Evolutionary conservation across 2,113 vertebrate species (phyloP), one percentile per base, ranked within the genome.

Genomic region (Phasianus colchicus): DNA sequence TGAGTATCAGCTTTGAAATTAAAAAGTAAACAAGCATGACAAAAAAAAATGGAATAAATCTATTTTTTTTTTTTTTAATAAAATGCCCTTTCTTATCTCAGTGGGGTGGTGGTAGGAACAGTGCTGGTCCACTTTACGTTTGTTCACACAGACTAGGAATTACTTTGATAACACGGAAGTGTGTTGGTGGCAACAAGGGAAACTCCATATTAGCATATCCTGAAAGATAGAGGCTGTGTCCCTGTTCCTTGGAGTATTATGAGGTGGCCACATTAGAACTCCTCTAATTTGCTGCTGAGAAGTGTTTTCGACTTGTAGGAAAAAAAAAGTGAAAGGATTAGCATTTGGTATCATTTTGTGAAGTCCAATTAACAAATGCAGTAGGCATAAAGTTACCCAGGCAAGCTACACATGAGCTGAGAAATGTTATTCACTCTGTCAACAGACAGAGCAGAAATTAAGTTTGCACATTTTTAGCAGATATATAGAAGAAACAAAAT

Each of bases 341-440:
- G 21, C 55, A 63, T 29, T 79, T 25, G 57, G 22, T n/a, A 11
- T 34, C 61, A 9, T 63, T 48, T 77, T 60, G 14, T 55, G 10
- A 79, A 91, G 42, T 48, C 63, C 42, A 64, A 64, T 66, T 83
- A 90, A 83, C 34, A 89, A 69, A 64, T 55, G 64, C 8, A 74
- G 30, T 6, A 42, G 11, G 13, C 19, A 30, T 3, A 85, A 60
- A 87, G 48, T 71, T 66, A 79, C 38, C 40, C 32, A 67, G 1
- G 1, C 47, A 79, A 92, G 48, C 45, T 63, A 58, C 22, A 61
- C 48, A 25, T 0, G 4, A 85, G 40, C 58, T 83, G 18, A 76
- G 27, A 69, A 76, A 27, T 24, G 38, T 66, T 48, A 47, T 40
- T 76, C 45, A 27, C 21, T 73, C 12, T 42, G 15, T 63, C 45